These are phyloP conservation scores for Empidonax alnorum DNA, from an alignment of 2,113 vertebrate genomes.

Conservation along the genomic window DNA sequence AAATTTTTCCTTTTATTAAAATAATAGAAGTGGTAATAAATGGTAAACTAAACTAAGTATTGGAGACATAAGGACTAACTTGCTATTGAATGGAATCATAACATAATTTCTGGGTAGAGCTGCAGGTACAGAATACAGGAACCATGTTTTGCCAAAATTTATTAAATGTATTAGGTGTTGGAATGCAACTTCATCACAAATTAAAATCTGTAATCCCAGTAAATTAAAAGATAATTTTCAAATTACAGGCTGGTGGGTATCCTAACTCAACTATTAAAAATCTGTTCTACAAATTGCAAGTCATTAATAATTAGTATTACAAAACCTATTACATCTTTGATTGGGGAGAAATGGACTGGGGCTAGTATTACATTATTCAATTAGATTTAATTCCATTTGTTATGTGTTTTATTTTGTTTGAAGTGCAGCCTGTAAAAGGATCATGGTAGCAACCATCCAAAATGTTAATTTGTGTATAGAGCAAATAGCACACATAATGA, in stretches of 20 bases:
- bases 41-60: too few relatives aligned
- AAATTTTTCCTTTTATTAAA: too few relatives aligned
- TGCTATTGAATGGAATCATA: neutral
- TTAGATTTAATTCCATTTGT: slow-evolving; percentile 36
- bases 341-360: slow-evolving; percentile 32
- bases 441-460: slow-evolving; percentile 46
- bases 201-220: slow-evolving; percentile 14
- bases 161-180: neutral
- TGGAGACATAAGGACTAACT: too few relatives aligned
- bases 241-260: slow-evolving; percentile 6
- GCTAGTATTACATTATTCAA: slow-evolving; percentile 50
- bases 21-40: too few relatives aligned
- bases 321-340: slow-evolving; percentile 42
- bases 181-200: neutral
- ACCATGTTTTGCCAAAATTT: neutral
- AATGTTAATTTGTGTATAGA: slow-evolving; percentile 68
- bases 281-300: slow-evolving; percentile 22
- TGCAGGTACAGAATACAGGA: neutral
- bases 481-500: slow-evolving; percentile 50
- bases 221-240: slow-evolving; percentile 49
- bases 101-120: neutral
- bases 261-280: slow-evolving; percentile 45
- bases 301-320: slow-evolving; percentile 55
- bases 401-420: slow-evolving; percentile 56
- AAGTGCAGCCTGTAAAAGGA: slow-evolving; percentile 46